Evolutionary conservation across 2,888 invertebrate species (phyloP).

Genomic region (Aphodius granarius): DNA sequence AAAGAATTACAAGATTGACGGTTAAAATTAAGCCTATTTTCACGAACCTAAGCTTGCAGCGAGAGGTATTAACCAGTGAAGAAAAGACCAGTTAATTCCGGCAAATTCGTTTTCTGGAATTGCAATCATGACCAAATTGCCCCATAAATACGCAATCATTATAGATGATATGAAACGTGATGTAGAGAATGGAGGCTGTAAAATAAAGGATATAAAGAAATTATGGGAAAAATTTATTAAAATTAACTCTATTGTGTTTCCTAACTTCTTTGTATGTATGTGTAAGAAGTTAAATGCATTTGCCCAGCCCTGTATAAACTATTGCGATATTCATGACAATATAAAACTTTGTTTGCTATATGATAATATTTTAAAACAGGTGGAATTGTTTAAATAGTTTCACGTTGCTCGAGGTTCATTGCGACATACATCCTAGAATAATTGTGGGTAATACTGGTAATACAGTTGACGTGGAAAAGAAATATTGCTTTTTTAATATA

Average conservation of each 20-base stretch:
- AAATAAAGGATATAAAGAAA: slow-evolving; percentile 35
- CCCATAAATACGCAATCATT: slow-evolving; percentile 80
- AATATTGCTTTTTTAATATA: neutral
- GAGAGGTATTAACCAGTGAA: slow-evolving; percentile 74
- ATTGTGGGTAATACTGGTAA: neutral
- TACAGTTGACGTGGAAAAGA: neutral
- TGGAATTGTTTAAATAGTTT: neutral
- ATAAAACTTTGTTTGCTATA: neutral
- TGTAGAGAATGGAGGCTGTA: slow-evolving; percentile 80
- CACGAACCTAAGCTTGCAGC: slow-evolving; percentile 70
- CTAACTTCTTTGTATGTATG: too few species aligned
- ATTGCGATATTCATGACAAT: neutral
- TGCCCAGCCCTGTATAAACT: neutral
- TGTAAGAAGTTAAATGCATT: too few species aligned
- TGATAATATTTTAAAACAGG: neutral
- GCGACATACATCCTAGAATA: neutral
- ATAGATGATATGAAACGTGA: slow-evolving; percentile 77
- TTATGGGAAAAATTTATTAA: neutral
- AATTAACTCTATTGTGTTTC: too few species aligned
- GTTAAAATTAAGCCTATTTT: neutral
- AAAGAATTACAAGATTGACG: too few species aligned
- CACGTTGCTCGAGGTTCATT: neutral
- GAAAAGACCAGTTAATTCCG: slow-evolving; percentile 70
- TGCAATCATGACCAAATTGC: slow-evolving; percentile 72
- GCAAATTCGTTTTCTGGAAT: slow-evolving; percentile 74